Evolutionary conservation across 2,113 vertebrate species (phyloP), one percentile per base, ranked within the genome.

Genomic region (Zosterops japonicus): DNA sequence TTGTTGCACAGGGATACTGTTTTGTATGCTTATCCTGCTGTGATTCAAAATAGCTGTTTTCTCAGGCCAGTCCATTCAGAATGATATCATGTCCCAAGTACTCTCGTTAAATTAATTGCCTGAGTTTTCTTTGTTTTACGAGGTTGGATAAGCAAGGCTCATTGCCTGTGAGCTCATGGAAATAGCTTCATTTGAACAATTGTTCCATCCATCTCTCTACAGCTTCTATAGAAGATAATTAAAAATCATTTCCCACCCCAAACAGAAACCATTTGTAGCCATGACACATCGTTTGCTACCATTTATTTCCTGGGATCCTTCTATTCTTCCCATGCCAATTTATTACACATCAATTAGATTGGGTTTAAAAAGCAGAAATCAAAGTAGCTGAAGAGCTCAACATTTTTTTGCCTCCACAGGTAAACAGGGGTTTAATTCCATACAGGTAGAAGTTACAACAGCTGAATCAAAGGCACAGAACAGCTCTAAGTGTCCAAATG

Each of bases 51-150:
- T 90, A 92, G 85, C 76, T 64, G 41, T 90, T 94, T 89, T 93
- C 83, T 95, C 72, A 89, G 76, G 90, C 90, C 92, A 0, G 1
- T 89, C 93, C 76, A 82, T 79, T 95, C 44, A 44, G 44, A 81
- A 78, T 92, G 90, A 93, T 75, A 96, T 92, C 79, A 90, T 47
- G 72, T 90, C 83, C 92, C 71, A 75, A 77, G 67, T 13, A 6
- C 60, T 89, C 90, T 89, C 0, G 1, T 93, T 95, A 92, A 92
- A 90, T 83, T 95, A 93, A 93, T 90, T 94, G 90, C 69, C n/a
- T 4, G 41, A 53, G 44, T 68, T 95, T 81, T 53, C 82, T 91
- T 91, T 90, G 71, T 28, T 90, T 87, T 90, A 86, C 2, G 0
- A 60, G 49, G 69, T 22, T 87, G 93, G 63, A 33, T 61, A 94